Conservation (phyloP, 2,113 vertebrate species). For the Hippocampus comes region DNA sequence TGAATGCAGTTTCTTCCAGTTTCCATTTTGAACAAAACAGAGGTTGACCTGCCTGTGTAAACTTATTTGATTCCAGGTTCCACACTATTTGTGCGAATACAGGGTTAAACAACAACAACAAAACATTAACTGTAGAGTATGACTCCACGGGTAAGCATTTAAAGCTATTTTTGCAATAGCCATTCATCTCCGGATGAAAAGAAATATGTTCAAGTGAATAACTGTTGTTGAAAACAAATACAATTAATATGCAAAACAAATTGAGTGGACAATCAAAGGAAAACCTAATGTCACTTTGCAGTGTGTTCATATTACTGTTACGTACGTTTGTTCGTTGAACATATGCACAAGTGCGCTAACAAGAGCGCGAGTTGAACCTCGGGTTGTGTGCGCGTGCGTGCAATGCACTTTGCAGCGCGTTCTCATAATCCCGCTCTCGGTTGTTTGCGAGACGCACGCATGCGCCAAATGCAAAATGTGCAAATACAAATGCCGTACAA, state of each 20-base stretch:
- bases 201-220: background rate
- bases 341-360: background rate
- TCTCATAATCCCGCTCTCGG: background rate
- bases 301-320: background rate
- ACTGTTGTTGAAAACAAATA: background rate
- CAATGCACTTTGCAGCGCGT: background rate
- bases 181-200: background rate
- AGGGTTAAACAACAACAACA: too few relatives aligned
- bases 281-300: background rate
- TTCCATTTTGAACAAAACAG: background rate
- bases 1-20: background rate
- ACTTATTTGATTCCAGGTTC: background rate
- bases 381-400: background rate
- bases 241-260: background rate
- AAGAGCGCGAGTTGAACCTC: background rate
- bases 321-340: background rate
- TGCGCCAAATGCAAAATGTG: background rate
- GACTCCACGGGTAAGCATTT: background rate
- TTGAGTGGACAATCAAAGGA: background rate
- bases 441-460: too few relatives aligned
- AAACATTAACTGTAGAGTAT: background rate
- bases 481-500: background rate
- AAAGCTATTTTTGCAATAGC: background rate
- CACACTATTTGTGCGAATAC: background rate
- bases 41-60: background rate